These are phyloP conservation scores for Conger conger DNA, from an alignment of 2,113 vertebrate genomes.

Conservation along the genomic window DNA sequence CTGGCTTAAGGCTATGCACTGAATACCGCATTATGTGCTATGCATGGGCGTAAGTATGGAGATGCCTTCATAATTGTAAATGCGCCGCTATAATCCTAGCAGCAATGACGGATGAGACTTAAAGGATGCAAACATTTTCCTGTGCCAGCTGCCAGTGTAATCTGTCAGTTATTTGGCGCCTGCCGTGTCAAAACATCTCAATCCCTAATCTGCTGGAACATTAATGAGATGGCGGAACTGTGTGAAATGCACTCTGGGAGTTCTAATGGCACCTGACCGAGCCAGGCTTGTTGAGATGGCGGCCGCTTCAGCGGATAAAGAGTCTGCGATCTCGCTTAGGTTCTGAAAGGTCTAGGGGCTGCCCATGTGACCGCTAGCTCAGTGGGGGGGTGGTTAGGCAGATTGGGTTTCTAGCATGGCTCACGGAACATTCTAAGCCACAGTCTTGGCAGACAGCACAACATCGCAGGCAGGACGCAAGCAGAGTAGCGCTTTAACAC, in stretches of 20 bases:
- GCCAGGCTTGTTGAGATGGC: slow-evolving; percentile 48
- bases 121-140: slow-evolving; percentile 10
- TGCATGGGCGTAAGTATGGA: not conserved
- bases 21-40: not conserved
- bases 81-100: slow-evolving; percentile 19
- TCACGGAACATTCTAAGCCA: slow-evolving; percentile 45
- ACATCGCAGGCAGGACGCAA: slow-evolving; percentile 25
- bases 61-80: slow-evolving; percentile 20
- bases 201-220: slow-evolving; percentile 34
- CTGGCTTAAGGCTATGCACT: not conserved
- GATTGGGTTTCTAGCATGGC: slow-evolving; percentile 60
- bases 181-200: slow-evolving; percentile 34
- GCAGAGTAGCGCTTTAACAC: not conserved
- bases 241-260: slow-evolving; percentile 43
- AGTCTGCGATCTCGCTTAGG: slow-evolving; percentile 63
- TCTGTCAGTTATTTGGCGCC: slow-evolving; percentile 36
- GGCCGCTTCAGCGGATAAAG: slow-evolving; percentile 42
- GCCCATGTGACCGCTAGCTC: slow-evolving; percentile 52
- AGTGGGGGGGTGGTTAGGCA: slow-evolving; percentile 27
- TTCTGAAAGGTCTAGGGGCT: slow-evolving; percentile 45
- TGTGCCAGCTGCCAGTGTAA: slow-evolving; percentile 26
- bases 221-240: slow-evolving; percentile 49
- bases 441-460: slow-evolving; percentile 36
- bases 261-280: slow-evolving; percentile 45
- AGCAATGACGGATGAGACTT: slow-evolving; percentile 9